Evolutionary conservation across 1,140 invertebrate genomes (phyloP).

Genomic region (Nephila pilipes): DNA sequence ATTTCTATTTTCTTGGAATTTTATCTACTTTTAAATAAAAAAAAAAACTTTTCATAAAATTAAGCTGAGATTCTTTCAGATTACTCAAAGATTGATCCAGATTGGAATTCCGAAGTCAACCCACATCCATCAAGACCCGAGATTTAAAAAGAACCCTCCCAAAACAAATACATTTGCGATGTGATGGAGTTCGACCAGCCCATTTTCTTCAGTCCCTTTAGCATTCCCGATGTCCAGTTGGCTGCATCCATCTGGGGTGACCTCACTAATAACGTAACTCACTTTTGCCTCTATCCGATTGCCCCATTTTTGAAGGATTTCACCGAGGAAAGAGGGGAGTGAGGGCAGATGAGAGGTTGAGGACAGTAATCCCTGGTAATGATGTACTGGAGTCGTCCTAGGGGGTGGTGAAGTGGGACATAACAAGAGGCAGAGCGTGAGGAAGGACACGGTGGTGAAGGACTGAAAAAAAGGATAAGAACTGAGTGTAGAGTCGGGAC

Average conservation of each 20-base stretch:
- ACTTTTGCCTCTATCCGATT: neutral
- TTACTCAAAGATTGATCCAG: no score
- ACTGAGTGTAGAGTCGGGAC: neutral
- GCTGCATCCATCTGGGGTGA: neutral
- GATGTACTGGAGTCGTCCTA: conserved; percentile 10
- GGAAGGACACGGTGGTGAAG: neutral
- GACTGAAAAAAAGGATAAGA: conserved; percentile 10
- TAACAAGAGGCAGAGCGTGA: conserved; percentile 30
- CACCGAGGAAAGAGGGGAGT: neutral
- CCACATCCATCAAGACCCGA: neutral
- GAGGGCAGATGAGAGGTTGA: neutral
- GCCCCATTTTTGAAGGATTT: conserved; percentile 29
- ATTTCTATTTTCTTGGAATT: no score
- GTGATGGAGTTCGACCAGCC: neutral
- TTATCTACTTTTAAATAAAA: no score
- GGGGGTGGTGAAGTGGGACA: conserved; percentile 17
- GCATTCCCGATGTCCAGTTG: conserved; percentile 13
- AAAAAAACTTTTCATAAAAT: no score
- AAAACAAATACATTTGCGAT: neutral
- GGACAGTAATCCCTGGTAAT: conserved; percentile 26
- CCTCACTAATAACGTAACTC: conserved; percentile 7
- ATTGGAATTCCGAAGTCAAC: no score
- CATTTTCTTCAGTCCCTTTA: neutral
- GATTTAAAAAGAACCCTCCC: neutral
- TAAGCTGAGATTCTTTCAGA: no score